phyloP scores from a whole-genome alignment of 2,888 invertebrate genomes.

The Cryptocheilus praepositus region DNA sequence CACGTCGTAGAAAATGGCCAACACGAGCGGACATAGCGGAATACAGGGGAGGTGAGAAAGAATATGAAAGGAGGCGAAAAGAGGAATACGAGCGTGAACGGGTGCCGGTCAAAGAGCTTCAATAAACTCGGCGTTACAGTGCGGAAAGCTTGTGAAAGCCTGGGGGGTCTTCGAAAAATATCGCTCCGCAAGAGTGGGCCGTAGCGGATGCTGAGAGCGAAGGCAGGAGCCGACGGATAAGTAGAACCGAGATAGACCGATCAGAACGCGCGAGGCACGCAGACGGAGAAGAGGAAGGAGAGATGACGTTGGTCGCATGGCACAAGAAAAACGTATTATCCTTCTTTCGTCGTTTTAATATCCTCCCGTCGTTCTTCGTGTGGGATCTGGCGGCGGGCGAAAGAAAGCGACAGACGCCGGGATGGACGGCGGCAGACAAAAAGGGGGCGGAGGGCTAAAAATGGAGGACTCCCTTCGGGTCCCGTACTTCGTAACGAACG shows the following conservation, averaged over 20 bases:
- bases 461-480: neutral
- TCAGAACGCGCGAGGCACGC: neutral
- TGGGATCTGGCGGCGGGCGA: neutral
- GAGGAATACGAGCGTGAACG: neutral
- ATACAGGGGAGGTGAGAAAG: no score
- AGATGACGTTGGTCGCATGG: neutral
- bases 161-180: constrained; percentile 9
- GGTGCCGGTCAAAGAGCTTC: neutral
- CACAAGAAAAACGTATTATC: constrained; percentile 10
- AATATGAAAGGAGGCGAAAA: neutral
- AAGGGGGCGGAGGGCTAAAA: neutral
- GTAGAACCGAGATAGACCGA: neutral
- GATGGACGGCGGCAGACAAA: neutral
- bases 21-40: neutral
- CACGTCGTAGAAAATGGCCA: neutral
- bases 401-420: neutral
- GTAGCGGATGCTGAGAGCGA: neutral
- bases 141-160: constrained; percentile 5
- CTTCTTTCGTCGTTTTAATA: constrained; percentile 10
- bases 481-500: constrained; percentile 4
- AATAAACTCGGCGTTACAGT: constrained; percentile 3
- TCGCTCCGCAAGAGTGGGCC: neutral
- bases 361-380: neutral
- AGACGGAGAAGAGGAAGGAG: neutral
- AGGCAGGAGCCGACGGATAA: neutral